Evolutionary conservation across 1,140 invertebrate genomes (phyloP).

Genomic region (Calliphora vicina): DNA sequence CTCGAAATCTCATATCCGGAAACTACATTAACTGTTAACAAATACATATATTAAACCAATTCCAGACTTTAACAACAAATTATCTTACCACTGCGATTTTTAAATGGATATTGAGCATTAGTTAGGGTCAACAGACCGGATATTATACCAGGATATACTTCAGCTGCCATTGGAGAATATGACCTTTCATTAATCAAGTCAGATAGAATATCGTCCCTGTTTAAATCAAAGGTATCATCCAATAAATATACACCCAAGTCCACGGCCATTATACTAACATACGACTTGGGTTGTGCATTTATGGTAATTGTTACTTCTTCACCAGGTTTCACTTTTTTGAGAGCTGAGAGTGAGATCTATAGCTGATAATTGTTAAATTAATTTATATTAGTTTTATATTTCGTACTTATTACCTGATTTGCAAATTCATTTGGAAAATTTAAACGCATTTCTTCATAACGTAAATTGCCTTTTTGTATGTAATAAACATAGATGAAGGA

Average conservation of each 20-base stretch:
- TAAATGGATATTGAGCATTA: too few species aligned
- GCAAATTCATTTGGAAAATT: constrained; percentile 75
- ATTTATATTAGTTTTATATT: constrained; percentile 4
- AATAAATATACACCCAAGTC: constrained; percentile 87
- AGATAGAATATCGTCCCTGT: constrained; percentile 53
- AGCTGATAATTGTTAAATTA: constrained; percentile 43
- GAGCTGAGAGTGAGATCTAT: constrained; percentile 52
- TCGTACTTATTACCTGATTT: constrained; percentile 41
- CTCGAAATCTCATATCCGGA: too few species aligned
- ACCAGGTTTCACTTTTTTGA: constrained; percentile 71
- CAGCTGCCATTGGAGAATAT: constrained; percentile 49
- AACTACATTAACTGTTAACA: too few species aligned
- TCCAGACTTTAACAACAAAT: too few species aligned
- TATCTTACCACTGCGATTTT: too few species aligned
- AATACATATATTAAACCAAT: too few species aligned
- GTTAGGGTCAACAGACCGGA: constrained; percentile 56
- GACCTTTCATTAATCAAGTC: constrained; percentile 54
- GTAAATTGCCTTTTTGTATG: constrained; percentile 75
- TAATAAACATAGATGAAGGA: constrained; percentile 81
- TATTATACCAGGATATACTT: constrained; percentile 51
- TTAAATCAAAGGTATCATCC: constrained; percentile 70
- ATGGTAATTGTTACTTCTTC: constrained; percentile 76
- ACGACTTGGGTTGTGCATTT: constrained; percentile 82
- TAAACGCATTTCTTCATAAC: constrained; percentile 75
- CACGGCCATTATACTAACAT: constrained; percentile 82